Evolutionary conservation across 2,113 vertebrate species (phyloP), one percentile per base, ranked within the genome.

Genomic region (Lepisosteus oculatus): DNA sequence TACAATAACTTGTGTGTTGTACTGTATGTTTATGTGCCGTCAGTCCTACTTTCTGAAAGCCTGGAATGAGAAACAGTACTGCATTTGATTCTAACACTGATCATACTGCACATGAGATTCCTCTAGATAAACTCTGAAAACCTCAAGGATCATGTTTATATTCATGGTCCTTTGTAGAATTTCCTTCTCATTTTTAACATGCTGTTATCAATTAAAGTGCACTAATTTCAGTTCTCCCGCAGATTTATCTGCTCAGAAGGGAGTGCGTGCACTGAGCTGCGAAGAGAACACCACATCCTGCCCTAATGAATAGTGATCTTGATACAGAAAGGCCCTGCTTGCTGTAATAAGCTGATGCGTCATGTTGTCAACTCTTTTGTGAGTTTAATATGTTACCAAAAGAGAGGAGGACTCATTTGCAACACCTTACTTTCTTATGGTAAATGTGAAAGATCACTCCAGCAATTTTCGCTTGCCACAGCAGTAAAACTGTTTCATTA

Each of bases 381-480:
- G 56, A n/a, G n/a, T 12, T 59, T 59, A 14, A 59, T 51, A 59
- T 59, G 56, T 59, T 59, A 59, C n/a, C 56, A 13, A 14, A 14
- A 59, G 8, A 29, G 29, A 51, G 47, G 47, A 51, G 29, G 56
- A 61, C n/a, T 70, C 13, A 61, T 61, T 59, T 69, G 43, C 4
- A 61, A 70, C 55, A 61, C 68, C 41, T 70, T 70, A 14, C 68
- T 45, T 70, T 45, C 68, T 69, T 43, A 3, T 59, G n/a, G 56
- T 14, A 13, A 59, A 12, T 12, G 11, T 59, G 56, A 59, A 59
- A 59, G 11, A 59, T n/a, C 54, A 17, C 4, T 17, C 68, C 56
- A 13, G 47, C 68, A n/a, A 17, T 15, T 43, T 64, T 64, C 47
- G 2, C 57, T 11, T 47, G 42, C 44, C 17, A 45, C 3, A 3